These are phyloP conservation scores for Orthosia cruda DNA, from an alignment of 2,888 invertebrate genomes.

Conservation along the genomic window DNA sequence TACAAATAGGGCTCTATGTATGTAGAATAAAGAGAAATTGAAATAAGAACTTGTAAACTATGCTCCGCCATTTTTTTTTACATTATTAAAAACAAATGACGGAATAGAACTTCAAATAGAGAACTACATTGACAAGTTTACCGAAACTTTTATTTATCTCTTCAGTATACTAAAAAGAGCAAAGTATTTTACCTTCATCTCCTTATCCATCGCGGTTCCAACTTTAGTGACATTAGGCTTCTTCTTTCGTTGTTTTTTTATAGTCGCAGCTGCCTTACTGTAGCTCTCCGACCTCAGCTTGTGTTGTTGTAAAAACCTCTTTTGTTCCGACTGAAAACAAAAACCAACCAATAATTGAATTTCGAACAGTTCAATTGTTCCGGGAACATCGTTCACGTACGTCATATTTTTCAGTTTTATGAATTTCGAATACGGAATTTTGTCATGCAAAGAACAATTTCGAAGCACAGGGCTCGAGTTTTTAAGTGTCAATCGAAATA, in stretches of 20 bases:
- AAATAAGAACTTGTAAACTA: neutral
- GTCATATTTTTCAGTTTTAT: conserved; percentile 27
- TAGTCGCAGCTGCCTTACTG: conserved; percentile 97
- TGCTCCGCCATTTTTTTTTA: neutral
- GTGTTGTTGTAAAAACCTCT: conserved; percentile 98
- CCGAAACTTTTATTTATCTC: neutral
- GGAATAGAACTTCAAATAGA: neutral
- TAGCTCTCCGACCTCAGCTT: conserved; percentile 97
- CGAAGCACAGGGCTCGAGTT: conserved; percentile 14
- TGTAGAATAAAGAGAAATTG: neutral
- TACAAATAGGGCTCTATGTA: neutral
- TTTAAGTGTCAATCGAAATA: conserved; percentile 34
- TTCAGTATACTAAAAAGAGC: conserved; percentile 2
- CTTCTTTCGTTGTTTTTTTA: conserved; percentile 98
- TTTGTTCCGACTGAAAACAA: conserved; percentile 95
- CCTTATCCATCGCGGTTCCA: conserved; percentile 97
- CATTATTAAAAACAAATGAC: neutral
- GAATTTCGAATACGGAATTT: conserved; percentile 17
- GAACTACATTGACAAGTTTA: conserved; percentile 22
- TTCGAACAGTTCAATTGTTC: conserved; percentile 39
- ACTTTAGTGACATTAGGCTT: conserved; percentile 96
- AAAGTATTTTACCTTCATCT: conserved; percentile 94
- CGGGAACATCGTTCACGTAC: neutral
- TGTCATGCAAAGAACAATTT: conserved; percentile 19
- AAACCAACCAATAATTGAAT: conserved; percentile 43